These are phyloP conservation scores for Centropristis striata DNA, from an alignment of 2,113 vertebrate genomes.

Conservation along the genomic window DNA sequence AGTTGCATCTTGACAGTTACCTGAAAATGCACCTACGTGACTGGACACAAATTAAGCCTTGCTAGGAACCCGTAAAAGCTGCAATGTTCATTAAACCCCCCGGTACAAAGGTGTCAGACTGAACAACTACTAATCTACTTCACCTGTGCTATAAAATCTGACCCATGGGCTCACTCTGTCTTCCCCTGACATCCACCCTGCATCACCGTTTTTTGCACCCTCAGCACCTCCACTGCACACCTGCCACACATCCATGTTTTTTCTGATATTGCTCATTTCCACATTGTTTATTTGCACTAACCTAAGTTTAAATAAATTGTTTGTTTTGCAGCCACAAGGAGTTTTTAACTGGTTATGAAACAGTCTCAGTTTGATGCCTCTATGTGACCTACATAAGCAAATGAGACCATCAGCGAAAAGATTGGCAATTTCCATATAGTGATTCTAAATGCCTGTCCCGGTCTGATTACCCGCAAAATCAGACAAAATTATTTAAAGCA, in stretches of 20 bases:
- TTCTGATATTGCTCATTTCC: neutral
- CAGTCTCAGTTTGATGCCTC: no score
- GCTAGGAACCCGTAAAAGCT: neutral
- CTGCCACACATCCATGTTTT: neutral
- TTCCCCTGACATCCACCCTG: neutral
- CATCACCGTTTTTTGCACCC: neutral
- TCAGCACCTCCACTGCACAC: neutral
- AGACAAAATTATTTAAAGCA: no score
- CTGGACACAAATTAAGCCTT: neutral
- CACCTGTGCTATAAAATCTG: neutral
- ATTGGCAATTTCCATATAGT: no score
- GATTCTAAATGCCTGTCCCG: no score
- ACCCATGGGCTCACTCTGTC: neutral
- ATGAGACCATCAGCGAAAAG: no score
- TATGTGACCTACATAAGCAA: no score
- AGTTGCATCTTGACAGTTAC: conserved; percentile 27
- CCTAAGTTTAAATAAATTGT: neutral
- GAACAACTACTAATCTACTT: neutral
- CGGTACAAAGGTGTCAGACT: neutral
- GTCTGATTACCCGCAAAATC: no score
- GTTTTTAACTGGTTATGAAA: no score
- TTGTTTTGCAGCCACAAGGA: no score
- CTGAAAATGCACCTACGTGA: conserved; percentile 20
- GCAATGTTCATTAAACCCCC: neutral
- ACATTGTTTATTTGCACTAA: neutral